These are phyloP conservation scores for Spondyliosoma cantharus DNA, from an alignment of 2,797 vertebrate genomes.

Conservation along the genomic window DNA sequence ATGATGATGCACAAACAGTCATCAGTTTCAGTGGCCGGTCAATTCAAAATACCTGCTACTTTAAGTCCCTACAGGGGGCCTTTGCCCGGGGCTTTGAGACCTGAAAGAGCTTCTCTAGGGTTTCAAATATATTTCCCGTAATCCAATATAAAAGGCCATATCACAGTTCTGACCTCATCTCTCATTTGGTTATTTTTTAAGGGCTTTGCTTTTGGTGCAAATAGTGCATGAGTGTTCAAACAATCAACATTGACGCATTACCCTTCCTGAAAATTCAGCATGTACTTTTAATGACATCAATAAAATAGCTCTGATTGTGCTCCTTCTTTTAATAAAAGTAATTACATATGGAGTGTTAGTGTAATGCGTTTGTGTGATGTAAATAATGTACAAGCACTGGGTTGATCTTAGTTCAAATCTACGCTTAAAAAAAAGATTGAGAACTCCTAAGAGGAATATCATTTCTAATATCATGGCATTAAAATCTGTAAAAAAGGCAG, in stretches of 20 bases:
- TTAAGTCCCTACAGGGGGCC: slow-evolving; percentile 23
- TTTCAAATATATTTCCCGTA: slow-evolving; percentile 26
- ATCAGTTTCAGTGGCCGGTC: slow-evolving; percentile 61
- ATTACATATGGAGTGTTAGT: slow-evolving; percentile 31
- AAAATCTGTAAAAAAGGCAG: slow-evolving; percentile 39
- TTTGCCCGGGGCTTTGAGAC: slow-evolving; percentile 27
- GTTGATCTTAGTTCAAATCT: slow-evolving; percentile 30
- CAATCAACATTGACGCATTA: slow-evolving; percentile 39
- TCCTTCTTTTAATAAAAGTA: slow-evolving; percentile 42
- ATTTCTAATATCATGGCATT: slow-evolving; percentile 16
- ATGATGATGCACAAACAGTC: slow-evolving; percentile 31
- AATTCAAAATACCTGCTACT: slow-evolving; percentile 56
- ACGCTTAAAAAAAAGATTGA: slow-evolving; percentile 15
- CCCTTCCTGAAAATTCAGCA: slow-evolving; percentile 35
- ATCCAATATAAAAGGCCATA: slow-evolving; percentile 34
- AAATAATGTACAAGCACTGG: slow-evolving; percentile 26
- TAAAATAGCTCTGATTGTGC: slow-evolving; percentile 69
- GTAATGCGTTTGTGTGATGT: slow-evolving; percentile 14
- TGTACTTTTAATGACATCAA: slow-evolving; percentile 36
- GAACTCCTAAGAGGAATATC: slow-evolving; percentile 20
- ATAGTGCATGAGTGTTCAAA: slow-evolving; percentile 66
- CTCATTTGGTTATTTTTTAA: slow-evolving; percentile 64
- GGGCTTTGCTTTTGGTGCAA: slow-evolving; percentile 77
- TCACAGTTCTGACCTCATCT: slow-evolving; percentile 23
- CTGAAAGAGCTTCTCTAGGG: slow-evolving; percentile 39